Base-by-base conservation (phyloP, 2,113 vertebrate genomes). In the Ophthalmolycus amberensis region DNA sequence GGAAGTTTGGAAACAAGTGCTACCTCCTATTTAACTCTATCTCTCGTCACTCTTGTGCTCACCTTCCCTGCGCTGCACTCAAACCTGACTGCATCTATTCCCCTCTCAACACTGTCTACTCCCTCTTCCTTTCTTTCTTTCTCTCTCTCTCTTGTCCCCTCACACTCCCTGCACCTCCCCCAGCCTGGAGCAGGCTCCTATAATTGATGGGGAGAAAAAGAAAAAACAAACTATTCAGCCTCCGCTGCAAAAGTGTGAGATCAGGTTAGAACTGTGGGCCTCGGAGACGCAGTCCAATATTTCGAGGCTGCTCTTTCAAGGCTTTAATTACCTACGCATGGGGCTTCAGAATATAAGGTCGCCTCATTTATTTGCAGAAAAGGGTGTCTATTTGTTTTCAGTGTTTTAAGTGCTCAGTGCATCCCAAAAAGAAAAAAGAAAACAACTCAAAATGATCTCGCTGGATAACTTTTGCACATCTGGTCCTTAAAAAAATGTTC, bases 151-250 rank as follows among this genome's bases (percentile, higher is more conserved):
- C 32, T 27, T 14, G 58, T 4, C 75, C 40, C n/a, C 54, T 66
- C 85, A 48, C 6, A 6, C 77, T 77, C 79, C 15, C 69, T 77
- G 79, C 87, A 85, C 91, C 88, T 90, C 87, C 88, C 90, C 83
- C 79, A 82, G 73, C 85, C 89, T 80, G 54, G 75, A 90, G 78
- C 84, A 79, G 83, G 84, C 89, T 89, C 79, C 84, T 84, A 79
- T 91, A 94, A 92, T 93, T 92, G 92, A 92, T 91, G 92, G 89
- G 68, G 88, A 85, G 87, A 89, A 91, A 60, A 90, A 91, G 88
- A 91, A 92, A 93, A 92, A 91, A 93, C 83, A 90, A 93, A 93
- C 90, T 84, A 85, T 85, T 83, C 81, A 86, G 88, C 79, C 89
- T 71, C 73, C 44, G 48, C 85, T 64, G 71, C 79, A 48, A 89